Percentiles rank a stretch among this genome's conserved stretches.
phyloP scores from a whole-genome alignment of 2,113 vertebrate species.

The Podarcis cretensis region DNA sequence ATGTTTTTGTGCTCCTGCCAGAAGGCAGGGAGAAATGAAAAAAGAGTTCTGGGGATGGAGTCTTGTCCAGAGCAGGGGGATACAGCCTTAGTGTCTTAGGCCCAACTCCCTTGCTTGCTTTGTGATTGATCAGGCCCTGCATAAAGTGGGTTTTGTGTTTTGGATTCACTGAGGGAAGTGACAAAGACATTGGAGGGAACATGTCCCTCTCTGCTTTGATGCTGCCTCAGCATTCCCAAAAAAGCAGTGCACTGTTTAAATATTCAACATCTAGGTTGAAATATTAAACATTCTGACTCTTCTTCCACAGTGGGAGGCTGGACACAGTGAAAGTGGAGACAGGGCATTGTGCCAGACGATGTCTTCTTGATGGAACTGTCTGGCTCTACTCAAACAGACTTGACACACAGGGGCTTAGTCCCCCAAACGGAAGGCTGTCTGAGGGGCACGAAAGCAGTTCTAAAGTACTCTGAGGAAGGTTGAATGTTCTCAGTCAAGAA shows the following conservation, averaged over 20 bases:
- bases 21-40: not conserved
- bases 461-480: not conserved
- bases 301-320: conserved; percentile 11
- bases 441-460: not conserved
- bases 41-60: not conserved
- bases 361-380: conserved; percentile 16
- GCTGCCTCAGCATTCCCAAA: conserved; percentile 24
- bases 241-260: conserved; percentile 35
- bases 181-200: not conserved
- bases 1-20: not conserved
- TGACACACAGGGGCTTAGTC: not conserved
- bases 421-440: not conserved
- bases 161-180: not conserved
- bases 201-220: not conserved
- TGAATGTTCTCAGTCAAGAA: not conserved
- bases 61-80: not conserved
- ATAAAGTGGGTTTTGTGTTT: not conserved
- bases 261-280: conserved; percentile 32
- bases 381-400: not conserved
- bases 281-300: conserved; percentile 39
- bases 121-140: not conserved
- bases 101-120: not conserved
- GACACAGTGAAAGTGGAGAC: conserved; percentile 19
- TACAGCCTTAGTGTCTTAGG: not conserved
- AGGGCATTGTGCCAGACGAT: conserved; percentile 3